Base-by-base conservation (phyloP, 2,797 vertebrate species). In the Microcaecilia unicolor region DNA sequence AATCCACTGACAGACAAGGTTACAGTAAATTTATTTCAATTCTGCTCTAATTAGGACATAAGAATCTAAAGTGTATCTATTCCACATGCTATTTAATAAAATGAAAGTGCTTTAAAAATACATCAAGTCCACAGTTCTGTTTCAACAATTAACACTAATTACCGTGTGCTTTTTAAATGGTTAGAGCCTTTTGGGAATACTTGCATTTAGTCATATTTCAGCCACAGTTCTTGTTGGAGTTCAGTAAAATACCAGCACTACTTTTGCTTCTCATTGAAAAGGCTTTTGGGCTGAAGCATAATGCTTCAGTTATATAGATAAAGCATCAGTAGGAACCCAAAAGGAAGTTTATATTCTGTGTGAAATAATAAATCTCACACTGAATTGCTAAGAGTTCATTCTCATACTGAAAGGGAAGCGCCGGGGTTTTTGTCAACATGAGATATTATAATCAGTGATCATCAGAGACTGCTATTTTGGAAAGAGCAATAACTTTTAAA, bases 101-200 rank as follows among this genome's bases (percentile, higher is more conserved):
- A 69, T 59, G 61, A 78, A 81, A 78, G 78, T 83, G 78, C 72
- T 72, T 72, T 51, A 37, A 42, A n/a, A 19, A 67, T 63, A 76
- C 60, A 70, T 47, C 58, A 72, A 68, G 61, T 61, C 51, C 63
- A 62, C 48, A 45, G 33, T 2, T 59, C 37, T 41, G 51, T 55
- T 57, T 70, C n/a, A n/a, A n/a, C n/a, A n/a, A n/a, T n/a, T n/a
- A 70, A 77, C 57, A 67, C 38, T 73, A 47, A 33, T 76, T 39
- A 40, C 56, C 44, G 26, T 74, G 72, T 78, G 72, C 70, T 78
- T 63, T n/a, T 73, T 60, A 41, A 19, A 49, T 53, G 54, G 55
- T 37, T 75, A 72, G 75, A 68, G 70, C 53, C 64, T 48, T 64
- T 55, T 11, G 60, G 55, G 38, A 46, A 45, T 27, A 45, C 35